Evolutionary conservation across 2,797 vertebrate species (phyloP).

Genomic region (Cirrhinus molitorella): DNA sequence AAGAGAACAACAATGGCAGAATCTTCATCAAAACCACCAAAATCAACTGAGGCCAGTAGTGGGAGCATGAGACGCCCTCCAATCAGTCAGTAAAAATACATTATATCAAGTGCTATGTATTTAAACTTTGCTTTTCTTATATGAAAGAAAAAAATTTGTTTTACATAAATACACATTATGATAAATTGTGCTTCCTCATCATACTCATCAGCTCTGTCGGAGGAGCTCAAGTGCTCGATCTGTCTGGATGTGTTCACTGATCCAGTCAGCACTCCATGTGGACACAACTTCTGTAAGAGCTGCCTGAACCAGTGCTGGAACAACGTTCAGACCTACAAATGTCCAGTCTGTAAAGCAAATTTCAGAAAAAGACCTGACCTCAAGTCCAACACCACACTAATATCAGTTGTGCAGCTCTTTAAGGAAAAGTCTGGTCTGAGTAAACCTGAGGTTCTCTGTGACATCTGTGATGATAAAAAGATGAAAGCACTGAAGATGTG

Average conservation of each 20-base stretch:
- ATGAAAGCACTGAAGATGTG: constrained; percentile 29
- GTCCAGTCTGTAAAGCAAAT: constrained; percentile 43
- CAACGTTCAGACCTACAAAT: not conserved
- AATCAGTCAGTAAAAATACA: too few relatives aligned
- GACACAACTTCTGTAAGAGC: constrained; percentile 44
- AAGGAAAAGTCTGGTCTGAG: too few relatives aligned
- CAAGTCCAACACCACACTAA: constrained; percentile 44
- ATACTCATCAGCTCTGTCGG: not conserved
- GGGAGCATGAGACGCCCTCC: not conserved
- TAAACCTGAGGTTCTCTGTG: constrained; percentile 34
- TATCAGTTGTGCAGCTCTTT: not conserved
- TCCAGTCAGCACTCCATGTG: constrained; percentile 31
- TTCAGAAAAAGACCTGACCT: constrained; percentile 34
- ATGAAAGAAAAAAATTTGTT: too few relatives aligned
- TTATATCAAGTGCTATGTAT: too few relatives aligned
- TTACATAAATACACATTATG: too few relatives aligned
- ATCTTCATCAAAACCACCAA: not conserved
- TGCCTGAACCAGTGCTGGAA: constrained; percentile 31
- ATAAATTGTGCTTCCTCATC: not conserved
- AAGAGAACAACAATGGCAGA: constrained; percentile 7
- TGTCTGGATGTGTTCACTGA: constrained; percentile 39
- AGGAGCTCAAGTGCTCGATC: constrained; percentile 23
- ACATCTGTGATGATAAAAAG: constrained; percentile 29
- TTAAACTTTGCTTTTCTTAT: too few relatives aligned
- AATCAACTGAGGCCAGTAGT: not conserved